Evolutionary conservation across 2,797 vertebrate species (phyloP), one percentile per base, ranked within the genome.

Genomic region (Amblyopsis hoosieri): DNA sequence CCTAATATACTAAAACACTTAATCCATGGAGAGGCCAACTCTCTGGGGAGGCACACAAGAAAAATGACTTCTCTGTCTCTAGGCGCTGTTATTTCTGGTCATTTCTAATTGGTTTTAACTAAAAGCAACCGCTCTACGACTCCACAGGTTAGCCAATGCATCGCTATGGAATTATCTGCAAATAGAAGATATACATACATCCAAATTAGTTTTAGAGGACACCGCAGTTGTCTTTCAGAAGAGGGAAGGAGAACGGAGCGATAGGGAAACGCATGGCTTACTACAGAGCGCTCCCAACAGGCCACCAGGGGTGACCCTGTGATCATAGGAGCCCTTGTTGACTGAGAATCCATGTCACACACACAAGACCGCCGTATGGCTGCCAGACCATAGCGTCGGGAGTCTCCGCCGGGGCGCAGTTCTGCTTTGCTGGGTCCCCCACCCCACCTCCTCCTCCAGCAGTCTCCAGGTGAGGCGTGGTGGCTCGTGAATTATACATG

Each of bases 91-190:
- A 94, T 94, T 94, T 94, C 92, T 94, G 93, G 92, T 93, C 93
- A 93, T 93, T 94, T 94, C 91, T 94, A 94, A 94, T 94, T 94
- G 93, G 92, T 90, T 94, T 93, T 93, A 94, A 94, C 91, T 93
- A 93, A 92, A 93, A 91, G 90, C 91, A 93, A 93, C 91, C 91
- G 87, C 90, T 87, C 75, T 60, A 78, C 85, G 87, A 89, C 91
- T 93, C 92, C 69, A 93, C 92, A 94, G 92, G 92, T 93, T 92
- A 89, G 85, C 81, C 78, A 84, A 90, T 87, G 87, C 87, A 91
- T 91, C 87, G 50, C 91, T 83, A 85, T 79, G 87, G 86, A 92
- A 90, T 91, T 91, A 84, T 91, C 89, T 90, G 87, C 90, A 92
- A 93, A 92, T 93, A 92, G 91, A 90, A 91, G 89, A 93, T 91